These are phyloP conservation scores for Nemapogon koenigi DNA, from an alignment of 2,888 invertebrate species.

Conservation along the genomic window DNA sequence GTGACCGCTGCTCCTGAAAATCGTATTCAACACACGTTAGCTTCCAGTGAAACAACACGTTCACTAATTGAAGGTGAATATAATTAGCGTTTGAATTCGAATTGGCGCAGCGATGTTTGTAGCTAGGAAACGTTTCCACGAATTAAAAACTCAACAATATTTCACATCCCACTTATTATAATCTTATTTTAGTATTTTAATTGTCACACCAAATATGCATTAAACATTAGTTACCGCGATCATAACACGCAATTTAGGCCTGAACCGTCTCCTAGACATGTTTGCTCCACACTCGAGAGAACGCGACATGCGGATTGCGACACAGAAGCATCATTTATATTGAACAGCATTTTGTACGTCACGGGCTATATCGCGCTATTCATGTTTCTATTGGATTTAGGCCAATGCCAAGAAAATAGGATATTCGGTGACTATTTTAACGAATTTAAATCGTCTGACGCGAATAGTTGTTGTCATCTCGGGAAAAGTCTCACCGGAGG, in stretches of 20 bases:
- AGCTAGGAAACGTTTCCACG: slow-evolving; percentile 1
- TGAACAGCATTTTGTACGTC: slow-evolving; percentile 43
- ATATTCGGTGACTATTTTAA: slow-evolving; percentile 43
- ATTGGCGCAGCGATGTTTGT: neutral
- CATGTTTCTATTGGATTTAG: slow-evolving; percentile 55
- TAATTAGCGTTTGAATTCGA: slow-evolving; percentile 5
- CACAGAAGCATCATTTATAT: slow-evolving; percentile 47
- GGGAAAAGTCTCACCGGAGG: slow-evolving; percentile 52
- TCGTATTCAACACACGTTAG: neutral
- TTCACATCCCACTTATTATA: neutral
- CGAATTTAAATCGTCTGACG: slow-evolving; percentile 40
- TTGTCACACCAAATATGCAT: slow-evolving; percentile 38
- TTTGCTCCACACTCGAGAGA: slow-evolving; percentile 32
- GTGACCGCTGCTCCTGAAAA: slow-evolving; percentile 80
- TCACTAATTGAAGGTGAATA: slow-evolving; percentile 5
- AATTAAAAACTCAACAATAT: neutral
- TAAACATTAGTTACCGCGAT: slow-evolving; percentile 41
- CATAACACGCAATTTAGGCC: slow-evolving; percentile 52
- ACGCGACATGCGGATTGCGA: slow-evolving; percentile 30
- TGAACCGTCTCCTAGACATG: slow-evolving; percentile 49
- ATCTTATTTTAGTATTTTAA: slow-evolving; percentile 28
- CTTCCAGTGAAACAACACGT: neutral
- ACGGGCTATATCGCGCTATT: slow-evolving; percentile 41
- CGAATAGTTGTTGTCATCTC: slow-evolving; percentile 33
- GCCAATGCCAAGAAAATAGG: slow-evolving; percentile 51